These are phyloP conservation scores for Ahaetulla prasina DNA, from an alignment of 2,113 vertebrate genomes.

Conservation along the genomic window DNA sequence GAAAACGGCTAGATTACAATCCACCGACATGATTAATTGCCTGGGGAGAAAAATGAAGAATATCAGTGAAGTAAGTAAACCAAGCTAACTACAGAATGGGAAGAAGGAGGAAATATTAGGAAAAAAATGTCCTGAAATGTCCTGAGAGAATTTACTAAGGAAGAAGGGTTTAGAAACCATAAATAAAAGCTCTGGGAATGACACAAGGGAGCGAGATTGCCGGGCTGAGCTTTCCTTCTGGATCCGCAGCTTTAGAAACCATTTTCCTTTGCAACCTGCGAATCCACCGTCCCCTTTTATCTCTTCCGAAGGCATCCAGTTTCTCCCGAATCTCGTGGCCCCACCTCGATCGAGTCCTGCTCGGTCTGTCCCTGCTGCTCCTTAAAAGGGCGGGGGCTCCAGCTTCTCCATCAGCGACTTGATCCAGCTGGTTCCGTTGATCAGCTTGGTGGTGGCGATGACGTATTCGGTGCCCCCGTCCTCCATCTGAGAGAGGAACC, in stretches of 20 bases:
- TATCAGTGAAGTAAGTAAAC: background rate
- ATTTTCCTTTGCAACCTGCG: too few species aligned
- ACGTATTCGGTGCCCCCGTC: conserved; percentile 95
- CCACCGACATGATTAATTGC: background rate
- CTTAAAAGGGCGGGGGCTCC: conserved; percentile 74
- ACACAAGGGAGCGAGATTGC: background rate
- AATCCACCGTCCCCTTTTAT: background rate
- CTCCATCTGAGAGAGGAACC: conserved; percentile 96
- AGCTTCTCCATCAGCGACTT: conserved; percentile 94
- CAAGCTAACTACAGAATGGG: background rate
- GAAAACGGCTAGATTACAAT: background rate
- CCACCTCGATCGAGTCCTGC: background rate
- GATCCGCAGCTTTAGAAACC: too few species aligned
- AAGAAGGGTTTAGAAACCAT: background rate
- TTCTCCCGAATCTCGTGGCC: background rate
- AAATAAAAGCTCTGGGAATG: background rate
- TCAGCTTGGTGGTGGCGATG: conserved; percentile 93
- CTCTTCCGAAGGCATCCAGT: background rate
- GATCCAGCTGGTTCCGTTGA: conserved; percentile 92
- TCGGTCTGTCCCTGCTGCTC: rapidly evolving
- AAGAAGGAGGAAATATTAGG: background rate
- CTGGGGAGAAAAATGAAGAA: background rate
- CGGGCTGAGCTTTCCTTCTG: background rate
- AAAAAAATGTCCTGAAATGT: too few species aligned
- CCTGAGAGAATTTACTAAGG: too few species aligned